phyloP scores from a whole-genome alignment of 2,888 invertebrate genomes.

The Eupithecia tripunctaria region DNA sequence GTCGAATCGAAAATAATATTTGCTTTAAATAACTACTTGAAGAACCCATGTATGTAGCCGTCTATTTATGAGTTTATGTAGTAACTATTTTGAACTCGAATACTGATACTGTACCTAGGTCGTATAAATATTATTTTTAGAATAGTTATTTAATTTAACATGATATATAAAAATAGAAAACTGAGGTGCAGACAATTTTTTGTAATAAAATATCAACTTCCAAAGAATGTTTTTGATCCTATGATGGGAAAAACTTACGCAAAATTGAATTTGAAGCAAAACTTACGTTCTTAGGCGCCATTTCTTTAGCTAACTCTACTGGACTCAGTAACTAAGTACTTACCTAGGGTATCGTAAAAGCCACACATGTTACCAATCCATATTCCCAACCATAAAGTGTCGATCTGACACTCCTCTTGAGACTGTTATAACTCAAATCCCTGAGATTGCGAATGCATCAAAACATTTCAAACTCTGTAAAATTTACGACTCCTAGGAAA shows the following conservation, averaged over 20 bases:
- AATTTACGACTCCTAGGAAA: slow-evolving; percentile 10
- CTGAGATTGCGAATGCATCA: slow-evolving; percentile 8
- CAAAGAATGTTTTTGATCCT: background rate
- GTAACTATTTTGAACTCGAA: background rate
- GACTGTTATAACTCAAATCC: background rate
- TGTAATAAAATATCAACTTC: background rate
- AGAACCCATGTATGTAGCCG: too few species aligned
- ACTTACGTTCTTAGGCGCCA: background rate
- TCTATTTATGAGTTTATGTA: background rate
- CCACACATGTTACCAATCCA: background rate
- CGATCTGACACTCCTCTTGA: background rate
- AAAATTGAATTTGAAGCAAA: background rate
- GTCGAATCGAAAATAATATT: too few species aligned
- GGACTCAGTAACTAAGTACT: background rate
- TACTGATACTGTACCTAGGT: background rate
- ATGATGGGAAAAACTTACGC: background rate
- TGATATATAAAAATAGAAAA: background rate
- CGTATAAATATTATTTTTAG: too few species aligned
- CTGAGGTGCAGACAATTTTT: background rate
- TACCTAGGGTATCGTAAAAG: background rate
- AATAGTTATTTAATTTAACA: background rate
- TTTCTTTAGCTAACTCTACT: background rate
- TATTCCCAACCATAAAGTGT: background rate
- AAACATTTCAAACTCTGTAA: slow-evolving; percentile 4
- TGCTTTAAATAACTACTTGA: too few species aligned